Conservation (phyloP, 2,797 vertebrate genomes). For the Takifugu rubripes region DNA sequence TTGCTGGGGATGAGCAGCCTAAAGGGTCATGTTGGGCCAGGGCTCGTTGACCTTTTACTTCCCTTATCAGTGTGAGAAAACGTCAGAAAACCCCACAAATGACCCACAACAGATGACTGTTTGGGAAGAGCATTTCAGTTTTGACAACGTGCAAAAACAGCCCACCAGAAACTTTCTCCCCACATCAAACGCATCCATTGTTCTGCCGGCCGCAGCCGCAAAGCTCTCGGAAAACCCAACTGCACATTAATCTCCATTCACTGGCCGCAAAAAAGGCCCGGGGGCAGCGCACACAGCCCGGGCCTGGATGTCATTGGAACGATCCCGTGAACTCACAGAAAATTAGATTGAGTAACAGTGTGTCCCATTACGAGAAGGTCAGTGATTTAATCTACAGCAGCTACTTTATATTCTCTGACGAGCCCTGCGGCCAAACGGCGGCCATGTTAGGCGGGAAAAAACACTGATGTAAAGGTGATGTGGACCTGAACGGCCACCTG, state of each 20-base stretch:
- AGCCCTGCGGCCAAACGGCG: slow-evolving; percentile 12
- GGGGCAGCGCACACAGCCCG: not conserved
- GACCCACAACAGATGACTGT: too few relatives aligned
- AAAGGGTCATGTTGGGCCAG: too few relatives aligned
- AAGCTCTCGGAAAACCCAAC: slow-evolving; percentile 1
- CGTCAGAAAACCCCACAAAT: too few relatives aligned
- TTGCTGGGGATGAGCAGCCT: too few relatives aligned
- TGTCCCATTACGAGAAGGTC: slow-evolving; percentile 30
- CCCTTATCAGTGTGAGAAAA: too few relatives aligned
- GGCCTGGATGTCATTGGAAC: slow-evolving; percentile 28
- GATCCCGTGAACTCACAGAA: slow-evolving; percentile 34
- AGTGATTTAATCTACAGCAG: slow-evolving; percentile 30
- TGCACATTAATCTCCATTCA: slow-evolving; percentile 1
- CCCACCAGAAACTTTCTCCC: too few relatives aligned
- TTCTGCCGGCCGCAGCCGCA: not conserved
- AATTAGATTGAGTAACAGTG: slow-evolving; percentile 27
- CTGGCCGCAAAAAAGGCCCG: slow-evolving; percentile 6
- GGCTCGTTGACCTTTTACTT: too few relatives aligned
- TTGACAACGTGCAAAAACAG: too few relatives aligned
- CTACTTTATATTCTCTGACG: slow-evolving; percentile 12
- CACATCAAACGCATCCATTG: too few relatives aligned
- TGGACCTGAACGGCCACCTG: slow-evolving; percentile 8
- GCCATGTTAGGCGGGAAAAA: slow-evolving; percentile 4
- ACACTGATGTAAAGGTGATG: slow-evolving; percentile 18
- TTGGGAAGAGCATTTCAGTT: too few relatives aligned